Conservation (phyloP, 2,113 vertebrate species). For the Anguilla rostrata region DNA sequence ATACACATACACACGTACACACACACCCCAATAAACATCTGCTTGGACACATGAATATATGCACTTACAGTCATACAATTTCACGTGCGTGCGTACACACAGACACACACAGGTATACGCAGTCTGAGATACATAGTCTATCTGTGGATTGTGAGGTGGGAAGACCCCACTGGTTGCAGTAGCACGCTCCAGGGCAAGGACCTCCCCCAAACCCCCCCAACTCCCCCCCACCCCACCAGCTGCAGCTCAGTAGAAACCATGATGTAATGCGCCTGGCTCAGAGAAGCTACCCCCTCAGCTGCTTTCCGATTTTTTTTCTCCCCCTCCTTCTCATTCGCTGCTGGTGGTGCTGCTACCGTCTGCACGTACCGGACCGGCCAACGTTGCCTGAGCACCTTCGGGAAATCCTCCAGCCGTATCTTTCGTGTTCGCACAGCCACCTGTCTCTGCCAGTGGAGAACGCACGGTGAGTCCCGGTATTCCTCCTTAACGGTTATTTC, state of each 20-base stretch:
- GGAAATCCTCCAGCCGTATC: constrained; percentile 16
- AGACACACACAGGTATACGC: not conserved
- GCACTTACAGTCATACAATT: not conserved
- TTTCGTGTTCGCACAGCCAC: constrained; percentile 1
- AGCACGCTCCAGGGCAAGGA: not conserved
- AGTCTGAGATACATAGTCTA: not conserved
- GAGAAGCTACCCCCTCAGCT: constrained; percentile 8
- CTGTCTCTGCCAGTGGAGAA: not conserved
- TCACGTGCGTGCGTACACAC: not conserved
- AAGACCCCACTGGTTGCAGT: constrained; percentile 2
- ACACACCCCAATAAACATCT: not conserved
- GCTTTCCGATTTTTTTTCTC: not conserved
- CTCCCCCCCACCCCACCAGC: constrained; percentile 21
- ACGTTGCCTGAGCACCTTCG: not conserved
- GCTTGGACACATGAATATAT: not conserved
- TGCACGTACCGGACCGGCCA: constrained; percentile 12
- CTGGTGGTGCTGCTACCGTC: not conserved
- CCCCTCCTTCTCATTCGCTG: not conserved
- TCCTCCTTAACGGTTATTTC: not conserved
- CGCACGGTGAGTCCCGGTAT: not conserved
- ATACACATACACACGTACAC: not conserved
- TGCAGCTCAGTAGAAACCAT: constrained; percentile 19
- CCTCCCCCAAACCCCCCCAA: not conserved
- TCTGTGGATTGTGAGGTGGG: not conserved
- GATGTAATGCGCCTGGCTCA: constrained; percentile 32